Evolutionary conservation across 2,797 vertebrate genomes (phyloP).

Genomic region (Acomys russatus): DNA sequence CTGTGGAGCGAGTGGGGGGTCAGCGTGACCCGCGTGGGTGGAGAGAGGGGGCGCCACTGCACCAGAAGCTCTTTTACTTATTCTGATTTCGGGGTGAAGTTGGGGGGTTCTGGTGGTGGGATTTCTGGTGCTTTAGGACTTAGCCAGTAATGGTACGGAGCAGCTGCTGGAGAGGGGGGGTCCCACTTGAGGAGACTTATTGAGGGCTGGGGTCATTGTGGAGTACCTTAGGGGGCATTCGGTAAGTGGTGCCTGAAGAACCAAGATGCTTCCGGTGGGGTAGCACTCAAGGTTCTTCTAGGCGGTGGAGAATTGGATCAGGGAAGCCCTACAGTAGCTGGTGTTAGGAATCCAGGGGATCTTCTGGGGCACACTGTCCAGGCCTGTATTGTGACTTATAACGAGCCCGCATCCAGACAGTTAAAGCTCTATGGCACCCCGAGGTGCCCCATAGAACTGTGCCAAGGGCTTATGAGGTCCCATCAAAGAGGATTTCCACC

Average conservation of each 20-base stretch:
- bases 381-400: neutral
- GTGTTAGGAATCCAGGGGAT: neutral
- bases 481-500: neutral
- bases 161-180: neutral
- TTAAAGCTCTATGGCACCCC: neutral
- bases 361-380: neutral
- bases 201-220: neutral
- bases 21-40: conserved; percentile 37
- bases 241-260: neutral
- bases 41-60: neutral
- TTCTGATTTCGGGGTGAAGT: neutral
- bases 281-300: neutral
- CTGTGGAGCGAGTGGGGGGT: conserved; percentile 72
- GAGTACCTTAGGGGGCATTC: neutral
- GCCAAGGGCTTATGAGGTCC: neutral
- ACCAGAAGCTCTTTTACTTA: neutral
- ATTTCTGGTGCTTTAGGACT: neutral
- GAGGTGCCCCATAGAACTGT: neutral
- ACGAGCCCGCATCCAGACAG: neutral
- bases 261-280: neutral
- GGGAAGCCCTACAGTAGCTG: neutral
- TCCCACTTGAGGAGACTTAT: neutral
- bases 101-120: neutral
- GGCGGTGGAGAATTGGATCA: neutral
- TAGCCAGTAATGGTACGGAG: neutral